Evolutionary conservation across 2,888 invertebrate species (phyloP).

Genomic region (Pollenia amentaria): DNA sequence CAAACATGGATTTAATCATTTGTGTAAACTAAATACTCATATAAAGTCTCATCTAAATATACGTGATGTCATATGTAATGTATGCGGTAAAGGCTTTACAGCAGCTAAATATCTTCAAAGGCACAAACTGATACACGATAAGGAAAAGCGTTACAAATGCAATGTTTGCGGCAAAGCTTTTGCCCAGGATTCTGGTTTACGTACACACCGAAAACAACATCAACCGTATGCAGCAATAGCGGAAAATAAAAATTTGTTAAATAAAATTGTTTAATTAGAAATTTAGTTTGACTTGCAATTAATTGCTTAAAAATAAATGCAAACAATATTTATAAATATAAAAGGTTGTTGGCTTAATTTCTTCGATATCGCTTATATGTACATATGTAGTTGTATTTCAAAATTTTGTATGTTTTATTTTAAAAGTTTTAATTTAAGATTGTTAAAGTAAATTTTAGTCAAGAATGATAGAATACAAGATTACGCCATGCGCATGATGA

Average conservation of each 20-base stretch:
- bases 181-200: conserved; percentile 79
- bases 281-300: not conserved
- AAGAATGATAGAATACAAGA: too few species aligned
- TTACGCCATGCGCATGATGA: too few species aligned
- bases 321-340: too few species aligned
- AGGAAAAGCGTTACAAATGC: conserved; percentile 79
- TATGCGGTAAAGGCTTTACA: conserved; percentile 78
- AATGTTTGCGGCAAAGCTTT: conserved; percentile 79
- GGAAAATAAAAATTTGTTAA: conserved; percentile 62
- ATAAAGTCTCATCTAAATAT: conserved; percentile 80
- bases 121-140: conserved; percentile 79
- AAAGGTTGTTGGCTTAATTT: too few species aligned
- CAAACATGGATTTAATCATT: conserved; percentile 69
- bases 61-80: conserved; percentile 79
- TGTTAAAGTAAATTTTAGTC: too few species aligned
- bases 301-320: not conserved
- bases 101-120: conserved; percentile 76
- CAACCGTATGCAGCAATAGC: conserved; percentile 47
- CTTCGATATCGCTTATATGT: too few species aligned
- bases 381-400: too few species aligned
- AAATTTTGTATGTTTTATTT: too few species aligned
- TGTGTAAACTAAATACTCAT: conserved; percentile 72
- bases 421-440: too few species aligned
- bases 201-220: conserved; percentile 67
- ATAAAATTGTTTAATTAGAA: conserved; percentile 44